Evolutionary conservation across 1,140 invertebrate genomes (phyloP).

Genomic region (Thaumatotibia leucotreta): DNA sequence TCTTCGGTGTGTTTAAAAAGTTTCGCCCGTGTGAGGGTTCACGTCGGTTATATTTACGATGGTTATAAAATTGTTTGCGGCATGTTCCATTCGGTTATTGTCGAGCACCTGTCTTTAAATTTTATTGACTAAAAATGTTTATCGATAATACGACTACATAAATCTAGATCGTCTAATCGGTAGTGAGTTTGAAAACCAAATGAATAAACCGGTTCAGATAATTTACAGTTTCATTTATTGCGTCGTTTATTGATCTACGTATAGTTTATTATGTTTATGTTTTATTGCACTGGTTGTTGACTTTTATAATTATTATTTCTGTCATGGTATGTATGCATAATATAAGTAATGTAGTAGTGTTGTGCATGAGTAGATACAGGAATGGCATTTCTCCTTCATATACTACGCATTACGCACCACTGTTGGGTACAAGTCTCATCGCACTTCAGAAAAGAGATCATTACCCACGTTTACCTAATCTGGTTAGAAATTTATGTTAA

Average conservation of each 20-base stretch:
- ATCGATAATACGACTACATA: constrained; percentile 2
- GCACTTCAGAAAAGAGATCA: too few species aligned
- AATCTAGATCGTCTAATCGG: constrained; percentile 1
- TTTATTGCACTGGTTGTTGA: too few species aligned
- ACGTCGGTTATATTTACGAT: constrained; percentile 56
- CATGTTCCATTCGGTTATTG: constrained; percentile 40
- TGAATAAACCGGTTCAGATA: not conserved
- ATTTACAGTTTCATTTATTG: not conserved
- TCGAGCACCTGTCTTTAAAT: constrained; percentile 51
- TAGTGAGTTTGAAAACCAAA: not conserved
- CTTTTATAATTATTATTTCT: too few species aligned
- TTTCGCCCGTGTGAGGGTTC: constrained; percentile 51
- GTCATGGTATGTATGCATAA: too few species aligned
- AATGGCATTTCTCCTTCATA: too few species aligned
- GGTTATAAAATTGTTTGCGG: constrained; percentile 67
- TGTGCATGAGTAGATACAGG: too few species aligned
- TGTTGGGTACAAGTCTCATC: too few species aligned
- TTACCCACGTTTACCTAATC: too few species aligned
- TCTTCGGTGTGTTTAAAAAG: constrained; percentile 51
- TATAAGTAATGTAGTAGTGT: too few species aligned
- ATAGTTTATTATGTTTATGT: not conserved
- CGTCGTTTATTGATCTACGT: not conserved
- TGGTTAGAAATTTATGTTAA: too few species aligned
- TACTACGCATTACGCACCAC: too few species aligned
- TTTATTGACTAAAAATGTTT: constrained; percentile 36